phyloP scores from a whole-genome alignment of 2,888 invertebrate genomes.

The Cheiracanthium punctorium region DNA sequence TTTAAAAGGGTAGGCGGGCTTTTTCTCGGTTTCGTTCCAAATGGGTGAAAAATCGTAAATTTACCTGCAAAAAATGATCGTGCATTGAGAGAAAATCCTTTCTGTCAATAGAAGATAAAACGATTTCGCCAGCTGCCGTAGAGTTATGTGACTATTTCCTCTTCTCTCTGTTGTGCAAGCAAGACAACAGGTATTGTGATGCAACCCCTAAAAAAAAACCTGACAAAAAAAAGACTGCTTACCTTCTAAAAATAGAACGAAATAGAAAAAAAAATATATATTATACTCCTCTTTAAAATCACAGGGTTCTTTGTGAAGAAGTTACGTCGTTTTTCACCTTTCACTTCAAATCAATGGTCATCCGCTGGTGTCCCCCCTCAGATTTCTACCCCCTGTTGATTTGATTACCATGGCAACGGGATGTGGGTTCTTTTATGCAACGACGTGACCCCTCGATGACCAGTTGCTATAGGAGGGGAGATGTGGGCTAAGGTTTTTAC shows the following conservation, averaged over 20 bases:
- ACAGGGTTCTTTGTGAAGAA: slow-evolving; percentile 34
- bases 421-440: slow-evolving; percentile 6
- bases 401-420: slow-evolving; percentile 24
- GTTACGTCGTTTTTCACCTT: slow-evolving; percentile 64
- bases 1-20: neutral
- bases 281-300: slow-evolving; percentile 19
- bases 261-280: slow-evolving; percentile 6
- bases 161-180: slow-evolving; percentile 6
- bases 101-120: neutral
- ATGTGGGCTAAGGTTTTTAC: slow-evolving; percentile 18
- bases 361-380: slow-evolving; percentile 22
- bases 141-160: slow-evolving; percentile 14
- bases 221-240: slow-evolving; percentile 17
- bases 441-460: slow-evolving; percentile 47
- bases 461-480: slow-evolving; percentile 24
- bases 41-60: neutral
- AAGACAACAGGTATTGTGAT: slow-evolving; percentile 7
- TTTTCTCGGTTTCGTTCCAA: neutral
- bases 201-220: slow-evolving; percentile 19
- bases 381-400: slow-evolving; percentile 2
- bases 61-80: neutral
- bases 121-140: slow-evolving; percentile 9
- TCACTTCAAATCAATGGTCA: slow-evolving; percentile 63
- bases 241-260: slow-evolving; percentile 46
- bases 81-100: neutral